Conservation (phyloP, 2,888 invertebrate species). For the Scelioninae gen. 2 region DNA sequence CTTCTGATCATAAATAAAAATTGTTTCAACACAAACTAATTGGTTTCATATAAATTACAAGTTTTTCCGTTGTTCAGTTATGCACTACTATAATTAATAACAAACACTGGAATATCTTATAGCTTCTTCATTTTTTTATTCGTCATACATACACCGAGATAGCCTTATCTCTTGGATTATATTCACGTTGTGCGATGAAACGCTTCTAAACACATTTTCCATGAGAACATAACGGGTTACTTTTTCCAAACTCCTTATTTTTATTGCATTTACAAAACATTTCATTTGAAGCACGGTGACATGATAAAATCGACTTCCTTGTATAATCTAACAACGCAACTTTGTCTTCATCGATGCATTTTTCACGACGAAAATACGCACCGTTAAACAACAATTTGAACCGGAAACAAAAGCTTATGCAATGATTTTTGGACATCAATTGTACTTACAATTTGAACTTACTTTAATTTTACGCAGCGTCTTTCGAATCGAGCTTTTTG, state of each 20-base stretch:
- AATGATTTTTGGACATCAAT: too few species aligned
- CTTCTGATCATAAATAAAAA: too few species aligned
- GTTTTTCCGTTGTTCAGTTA: too few species aligned
- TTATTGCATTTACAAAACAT: slow-evolving; percentile 29
- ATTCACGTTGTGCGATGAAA: slow-evolving; percentile 28
- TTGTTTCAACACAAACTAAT: too few species aligned
- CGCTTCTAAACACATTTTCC: slow-evolving; percentile 19
- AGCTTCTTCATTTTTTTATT: slow-evolving; percentile 13
- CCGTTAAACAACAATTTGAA: neutral
- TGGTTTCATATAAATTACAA: too few species aligned
- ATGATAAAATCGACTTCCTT: slow-evolving; percentile 6
- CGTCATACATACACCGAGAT: slow-evolving; percentile 11
- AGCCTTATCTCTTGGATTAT: slow-evolving; percentile 19
- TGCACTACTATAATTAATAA: neutral
- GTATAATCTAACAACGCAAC: neutral
- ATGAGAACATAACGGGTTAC: slow-evolving; percentile 21
- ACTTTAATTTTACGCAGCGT: too few species aligned
- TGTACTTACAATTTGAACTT: too few species aligned
- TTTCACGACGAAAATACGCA: too few species aligned
- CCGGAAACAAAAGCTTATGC: neutral
- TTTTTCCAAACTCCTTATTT: slow-evolving; percentile 18
- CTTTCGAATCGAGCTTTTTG: too few species aligned
- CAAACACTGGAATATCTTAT: slow-evolving; percentile 5
- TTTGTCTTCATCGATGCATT: neutral
- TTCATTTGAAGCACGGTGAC: neutral